Base-by-base conservation (phyloP, 2,797 vertebrate species). In the Sciaenops ocellatus region DNA sequence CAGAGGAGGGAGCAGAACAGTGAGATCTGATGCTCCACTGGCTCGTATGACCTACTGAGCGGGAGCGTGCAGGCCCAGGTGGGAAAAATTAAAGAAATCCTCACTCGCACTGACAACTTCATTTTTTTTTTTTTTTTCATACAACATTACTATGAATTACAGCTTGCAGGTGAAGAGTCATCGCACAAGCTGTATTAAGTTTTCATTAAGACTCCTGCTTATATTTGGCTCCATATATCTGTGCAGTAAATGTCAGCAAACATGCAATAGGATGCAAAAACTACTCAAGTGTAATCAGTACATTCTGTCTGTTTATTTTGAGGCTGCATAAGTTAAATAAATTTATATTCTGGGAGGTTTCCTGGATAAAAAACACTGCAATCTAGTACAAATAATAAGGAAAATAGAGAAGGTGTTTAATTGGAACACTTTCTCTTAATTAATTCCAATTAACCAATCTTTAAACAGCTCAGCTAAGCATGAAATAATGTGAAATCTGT, bases 1-100 rank as follows among this genome's bases (percentile, higher is more conserved):
- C 90, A 94, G 85, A 85, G 83, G 67, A 67, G 81, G 85, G 82
- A 84, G 85, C 82, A 78, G 87, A 89, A 79, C 86, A 81, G 83
- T 34, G 80, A 82, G 91, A 90, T 79, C 80, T 78, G 88, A 89
- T 82, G 90, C 83, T 87, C 76, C 66, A 42, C 83, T 52, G 85
- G 81, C 83, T 88, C 84, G 51, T 70, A 91, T 85, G 84, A 86
- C 84, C 86, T 62, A 73, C 84, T 57, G 84, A 73, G 80, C 7
- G n/a, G 83, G 71, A 83, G 80, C 38, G 85, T 80, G 87, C 79
- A 85, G 87, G 88, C 69, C 83, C 84, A 86, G 89, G 87, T 87
- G 86, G 84, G 73, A 79, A 69, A 50, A 57, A 59, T 9, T 15
- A 44, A 70, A 79, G 70, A 76, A 41, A 68, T 65, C 69, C 78